Evolutionary conservation across 92 coral and sea anemone genomes (phyloP).

Genomic region (Porites lobata): DNA sequence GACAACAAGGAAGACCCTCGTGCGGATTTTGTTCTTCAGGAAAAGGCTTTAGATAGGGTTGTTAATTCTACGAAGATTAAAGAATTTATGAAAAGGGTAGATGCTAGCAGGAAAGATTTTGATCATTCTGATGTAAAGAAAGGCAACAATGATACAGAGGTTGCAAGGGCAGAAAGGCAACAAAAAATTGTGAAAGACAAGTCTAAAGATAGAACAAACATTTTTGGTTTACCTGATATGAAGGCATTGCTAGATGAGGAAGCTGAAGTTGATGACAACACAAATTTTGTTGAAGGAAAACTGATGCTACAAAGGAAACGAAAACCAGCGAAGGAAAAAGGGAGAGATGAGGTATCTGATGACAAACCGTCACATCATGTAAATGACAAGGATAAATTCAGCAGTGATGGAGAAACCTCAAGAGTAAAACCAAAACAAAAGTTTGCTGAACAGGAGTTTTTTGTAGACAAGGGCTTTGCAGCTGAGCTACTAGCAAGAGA

Average conservation of each 20-base stretch:
- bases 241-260: neutral
- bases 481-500: neutral
- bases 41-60: constrained; percentile 36
- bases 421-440: neutral
- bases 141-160: neutral
- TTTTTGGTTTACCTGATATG: neutral
- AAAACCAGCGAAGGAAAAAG: neutral
- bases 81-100: neutral
- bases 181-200: neutral
- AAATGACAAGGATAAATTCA: too few relatives aligned
- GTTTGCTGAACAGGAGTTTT: neutral
- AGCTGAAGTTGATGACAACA: neutral
- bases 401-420: neutral
- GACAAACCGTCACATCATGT: neutral
- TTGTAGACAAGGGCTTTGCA: neutral
- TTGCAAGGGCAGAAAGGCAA: neutral
- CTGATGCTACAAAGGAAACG: neutral
- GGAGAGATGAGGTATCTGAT: neutral
- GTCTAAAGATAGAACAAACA: neutral
- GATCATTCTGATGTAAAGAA: neutral
- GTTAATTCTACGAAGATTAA: constrained; percentile 22
- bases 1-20: constrained; percentile 2
- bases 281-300: neutral
- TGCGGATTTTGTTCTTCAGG: constrained; percentile 15
- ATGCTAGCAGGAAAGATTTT: constrained; percentile 10